Conservation (phyloP, 2,797 vertebrate species). For the Myotis myotis region DNA sequence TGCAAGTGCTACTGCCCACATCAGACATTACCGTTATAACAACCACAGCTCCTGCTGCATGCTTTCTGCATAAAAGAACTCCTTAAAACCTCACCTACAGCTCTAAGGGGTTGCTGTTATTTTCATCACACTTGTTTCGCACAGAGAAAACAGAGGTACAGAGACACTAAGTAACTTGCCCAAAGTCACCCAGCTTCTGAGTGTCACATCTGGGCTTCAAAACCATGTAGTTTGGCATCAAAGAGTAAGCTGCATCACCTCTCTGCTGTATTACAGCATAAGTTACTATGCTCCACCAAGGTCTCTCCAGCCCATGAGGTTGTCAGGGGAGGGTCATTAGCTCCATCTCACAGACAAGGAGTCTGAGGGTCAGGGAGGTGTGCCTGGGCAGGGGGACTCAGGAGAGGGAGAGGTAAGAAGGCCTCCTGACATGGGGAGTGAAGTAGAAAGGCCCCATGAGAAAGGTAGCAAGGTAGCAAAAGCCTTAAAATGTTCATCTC, state of each 20-base stretch:
- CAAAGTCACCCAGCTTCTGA: not conserved
- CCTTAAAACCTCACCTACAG: not conserved
- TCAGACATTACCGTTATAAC: not conserved
- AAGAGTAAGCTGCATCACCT: not conserved
- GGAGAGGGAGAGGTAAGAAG: not conserved
- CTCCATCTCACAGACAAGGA: not conserved
- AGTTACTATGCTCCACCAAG: not conserved
- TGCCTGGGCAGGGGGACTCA: not conserved
- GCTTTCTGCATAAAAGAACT: slow-evolving; percentile 16
- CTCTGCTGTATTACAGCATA: not conserved
- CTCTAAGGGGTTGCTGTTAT: not conserved
- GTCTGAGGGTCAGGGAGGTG: not conserved
- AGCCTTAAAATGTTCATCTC: not conserved
- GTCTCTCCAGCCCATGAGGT: not conserved
- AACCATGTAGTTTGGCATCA: not conserved
- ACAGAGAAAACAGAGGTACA: slow-evolving; percentile 13
- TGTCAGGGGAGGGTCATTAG: no score
- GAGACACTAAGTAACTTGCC: not conserved
- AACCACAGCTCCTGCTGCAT: not conserved
- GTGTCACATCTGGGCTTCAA: not conserved
- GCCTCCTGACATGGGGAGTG: not conserved
- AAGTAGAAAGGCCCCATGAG: not conserved
- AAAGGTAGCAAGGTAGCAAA: slow-evolving; percentile 1
- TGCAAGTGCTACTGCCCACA: not conserved
- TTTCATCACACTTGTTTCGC: slow-evolving; percentile 15